Evolutionary conservation across 1,140 invertebrate species (phyloP), one percentile per base, ranked within the genome.

Genomic region (Conus ventricosus): DNA sequence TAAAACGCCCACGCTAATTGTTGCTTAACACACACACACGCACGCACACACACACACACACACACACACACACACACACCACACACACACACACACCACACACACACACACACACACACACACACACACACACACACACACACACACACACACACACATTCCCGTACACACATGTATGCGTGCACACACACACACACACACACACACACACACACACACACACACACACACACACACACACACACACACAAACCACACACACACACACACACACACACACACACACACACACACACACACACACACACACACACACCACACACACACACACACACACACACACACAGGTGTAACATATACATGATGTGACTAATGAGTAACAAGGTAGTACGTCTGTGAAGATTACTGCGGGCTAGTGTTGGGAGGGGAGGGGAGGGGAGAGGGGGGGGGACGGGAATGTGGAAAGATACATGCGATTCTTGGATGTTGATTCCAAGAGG

Each of bases 161-260:
- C n/a, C n/a, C n/a, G n/a, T n/a, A n/a, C n/a, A n/a, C n/a, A n/a
- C n/a, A n/a, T n/a, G n/a, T n/a, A n/a, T n/a, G n/a, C n/a, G n/a
- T n/a, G n/a, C n/a, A n/a, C n/a, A n/a, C n/a, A n/a, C 60, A 80
- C 25, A 80, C 76, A 80, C 76, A 39, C 25, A 80, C 25, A 80
- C 51, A 25, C 10, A 11, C 23, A 51, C 25, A 80, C 51, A 51
- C 51, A 25, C 8, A 51, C 10, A 39, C 11, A 10, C 25, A 63
- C 60, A 80, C 25, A 80, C 76, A 80, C 76, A 39, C 25, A 80
- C 25, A 80, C 51, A 25, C 10, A 11, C 23, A 51, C 25, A 80
- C 51, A 51, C 51, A 25, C 8, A 51, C 10, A 39, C 11, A 10
- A 4, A 63, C 60, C 25, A 80, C 76, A 80, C 76, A 39, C 25